Evolutionary conservation across 2,888 invertebrate species (phyloP).

Genomic region (Octonoba sinensis): DNA sequence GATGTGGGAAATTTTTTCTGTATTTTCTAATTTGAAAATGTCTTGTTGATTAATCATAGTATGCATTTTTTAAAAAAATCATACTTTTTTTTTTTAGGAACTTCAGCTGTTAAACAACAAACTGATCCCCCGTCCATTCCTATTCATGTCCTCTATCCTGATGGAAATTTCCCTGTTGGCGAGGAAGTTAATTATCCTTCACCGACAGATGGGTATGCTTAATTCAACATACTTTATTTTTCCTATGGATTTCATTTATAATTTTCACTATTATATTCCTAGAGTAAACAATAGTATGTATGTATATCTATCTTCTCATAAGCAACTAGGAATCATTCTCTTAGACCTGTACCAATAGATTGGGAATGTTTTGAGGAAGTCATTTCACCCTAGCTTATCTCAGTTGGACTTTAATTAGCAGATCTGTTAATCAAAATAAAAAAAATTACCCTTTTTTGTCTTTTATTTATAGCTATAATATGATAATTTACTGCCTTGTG

Average conservation of each 20-base stretch:
- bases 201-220: constrained; percentile 78
- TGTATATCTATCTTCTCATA: too few species aligned
- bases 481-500: too few species aligned
- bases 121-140: constrained; percentile 90
- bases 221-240: too few species aligned
- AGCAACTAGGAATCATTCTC: too few species aligned
- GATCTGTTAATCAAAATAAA: too few species aligned
- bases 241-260: not conserved
- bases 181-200: constrained; percentile 87
- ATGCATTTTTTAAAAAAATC: not conserved
- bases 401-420: too few species aligned
- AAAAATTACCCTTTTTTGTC: too few species aligned
- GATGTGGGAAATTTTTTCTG: not conserved
- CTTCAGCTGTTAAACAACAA: constrained; percentile 74
- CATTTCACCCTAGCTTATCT: too few species aligned
- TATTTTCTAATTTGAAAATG: not conserved
- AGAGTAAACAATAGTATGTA: too few species aligned
- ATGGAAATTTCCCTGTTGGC: constrained; percentile 88
- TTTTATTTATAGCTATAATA: too few species aligned
- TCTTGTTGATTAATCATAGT: not conserved
- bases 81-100: constrained; percentile 9
- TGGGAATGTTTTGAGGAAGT: too few species aligned
- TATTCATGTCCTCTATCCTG: constrained; percentile 85
- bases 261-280: not conserved
- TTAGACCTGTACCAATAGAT: too few species aligned